phyloP scores from a whole-genome alignment of 53 echinoderm and acorn worm genomes.

The Holothuria scabra region DNA sequence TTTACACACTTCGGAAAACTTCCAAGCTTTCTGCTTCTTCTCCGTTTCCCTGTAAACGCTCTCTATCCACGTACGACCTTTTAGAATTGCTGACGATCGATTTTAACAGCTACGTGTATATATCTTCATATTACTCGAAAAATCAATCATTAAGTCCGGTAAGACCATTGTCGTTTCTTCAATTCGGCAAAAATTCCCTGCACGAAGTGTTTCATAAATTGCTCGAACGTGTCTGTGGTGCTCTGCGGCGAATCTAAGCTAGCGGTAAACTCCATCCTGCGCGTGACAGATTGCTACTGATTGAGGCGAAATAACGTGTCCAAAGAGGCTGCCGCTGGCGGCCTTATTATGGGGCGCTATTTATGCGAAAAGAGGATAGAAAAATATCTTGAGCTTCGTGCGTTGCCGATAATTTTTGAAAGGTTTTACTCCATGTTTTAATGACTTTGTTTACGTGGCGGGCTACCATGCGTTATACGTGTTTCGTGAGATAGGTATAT shows the following conservation, averaged over 20 bases:
- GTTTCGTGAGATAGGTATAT: neutral
- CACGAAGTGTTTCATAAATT: slow-evolving; percentile 39
- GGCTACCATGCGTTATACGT: slow-evolving; percentile 37
- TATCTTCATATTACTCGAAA: slow-evolving; percentile 42
- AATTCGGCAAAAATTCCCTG: slow-evolving; percentile 13
- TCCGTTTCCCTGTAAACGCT: too few species aligned
- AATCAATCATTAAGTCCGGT: slow-evolving; percentile 37
- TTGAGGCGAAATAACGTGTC: slow-evolving; percentile 38
- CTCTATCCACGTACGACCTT: too few species aligned
- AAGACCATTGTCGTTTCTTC: slow-evolving; percentile 26
- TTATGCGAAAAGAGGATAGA: slow-evolving; percentile 18
- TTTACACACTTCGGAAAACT: too few species aligned
- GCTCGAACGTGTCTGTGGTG: slow-evolving; percentile 32
- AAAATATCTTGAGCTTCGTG: too few species aligned
- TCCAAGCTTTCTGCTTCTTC: too few species aligned
- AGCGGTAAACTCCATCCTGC: slow-evolving; percentile 31
- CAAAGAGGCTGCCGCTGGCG: slow-evolving; percentile 43
- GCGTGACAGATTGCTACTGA: slow-evolving; percentile 36
- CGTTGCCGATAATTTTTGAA: too few species aligned
- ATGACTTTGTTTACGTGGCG: slow-evolving; percentile 15
- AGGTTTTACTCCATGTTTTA: too few species aligned
- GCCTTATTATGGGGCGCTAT: slow-evolving; percentile 43
- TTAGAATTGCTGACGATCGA: slow-evolving; percentile 10
- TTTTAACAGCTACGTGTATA: slow-evolving; percentile 29
- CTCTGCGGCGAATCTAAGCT: slow-evolving; percentile 37